A percentile compares a stretch with the other conserved stretches of the same genome.
Conservation (phyloP, 2,888 invertebrate species). For the Conchocele bisecta region DNA sequence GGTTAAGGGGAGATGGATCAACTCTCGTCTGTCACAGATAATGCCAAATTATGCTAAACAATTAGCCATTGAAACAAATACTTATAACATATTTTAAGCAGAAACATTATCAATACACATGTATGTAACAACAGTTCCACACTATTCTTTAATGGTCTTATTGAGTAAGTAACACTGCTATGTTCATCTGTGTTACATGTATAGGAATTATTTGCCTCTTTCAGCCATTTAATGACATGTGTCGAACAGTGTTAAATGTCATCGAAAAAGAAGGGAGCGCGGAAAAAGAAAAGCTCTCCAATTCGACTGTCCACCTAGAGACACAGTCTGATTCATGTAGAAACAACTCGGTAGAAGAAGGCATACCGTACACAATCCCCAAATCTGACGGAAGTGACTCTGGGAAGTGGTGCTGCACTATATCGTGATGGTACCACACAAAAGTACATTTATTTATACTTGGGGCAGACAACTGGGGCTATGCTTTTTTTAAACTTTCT, state of each 20-base stretch:
- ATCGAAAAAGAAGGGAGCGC: constrained; percentile 22
- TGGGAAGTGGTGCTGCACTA: constrained; percentile 51
- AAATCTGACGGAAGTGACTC: not conserved
- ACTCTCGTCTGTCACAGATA: no score
- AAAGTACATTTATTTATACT: no score
- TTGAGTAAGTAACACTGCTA: no score
- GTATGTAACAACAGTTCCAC: no score
- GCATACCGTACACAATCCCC: not conserved
- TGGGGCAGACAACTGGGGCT: no score
- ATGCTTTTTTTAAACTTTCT: no score
- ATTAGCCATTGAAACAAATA: no score
- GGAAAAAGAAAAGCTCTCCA: constrained; percentile 37
- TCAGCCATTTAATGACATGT: constrained; percentile 54
- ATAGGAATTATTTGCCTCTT: not conserved
- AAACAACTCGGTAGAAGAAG: not conserved
- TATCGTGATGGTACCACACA: constrained; percentile 51
- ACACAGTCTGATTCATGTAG: constrained; percentile 6
- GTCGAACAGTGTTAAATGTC: constrained; percentile 39
- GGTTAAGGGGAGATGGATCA: no score
- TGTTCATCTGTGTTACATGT: not conserved
- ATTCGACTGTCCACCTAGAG: constrained; percentile 50
- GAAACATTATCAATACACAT: no score
- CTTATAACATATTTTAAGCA: no score
- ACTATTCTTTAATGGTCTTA: no score
- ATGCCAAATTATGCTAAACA: no score